Percentiles rank a stretch among this genome's conserved stretches.
These are phyloP conservation scores for Cossypha polioptera DNA, from an alignment of 2,797 vertebrate genomes.

Conservation along the genomic window DNA sequence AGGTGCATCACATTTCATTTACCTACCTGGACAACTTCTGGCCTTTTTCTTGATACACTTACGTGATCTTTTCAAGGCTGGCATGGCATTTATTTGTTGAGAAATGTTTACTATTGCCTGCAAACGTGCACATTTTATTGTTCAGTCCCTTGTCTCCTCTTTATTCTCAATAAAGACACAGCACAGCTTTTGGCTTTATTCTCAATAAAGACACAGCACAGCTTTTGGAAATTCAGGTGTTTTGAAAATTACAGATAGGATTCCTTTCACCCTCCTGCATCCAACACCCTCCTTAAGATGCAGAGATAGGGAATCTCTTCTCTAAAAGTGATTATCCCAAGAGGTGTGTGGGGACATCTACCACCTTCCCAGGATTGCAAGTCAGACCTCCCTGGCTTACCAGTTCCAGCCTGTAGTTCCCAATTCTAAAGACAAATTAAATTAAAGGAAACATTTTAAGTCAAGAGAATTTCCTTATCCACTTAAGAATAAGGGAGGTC, in stretches of 20 bases:
- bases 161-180: background rate
- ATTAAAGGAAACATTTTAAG: background rate
- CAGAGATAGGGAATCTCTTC: fast-evolving
- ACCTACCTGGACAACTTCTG: background rate
- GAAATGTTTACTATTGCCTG: background rate
- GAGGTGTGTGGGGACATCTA: background rate
- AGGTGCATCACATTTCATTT: background rate
- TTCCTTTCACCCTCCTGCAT: background rate
- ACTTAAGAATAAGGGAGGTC: background rate
- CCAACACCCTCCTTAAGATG: background rate
- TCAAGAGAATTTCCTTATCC: background rate
- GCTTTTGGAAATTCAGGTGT: background rate
- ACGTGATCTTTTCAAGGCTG: background rate
- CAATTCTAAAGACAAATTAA: background rate
- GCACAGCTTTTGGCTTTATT: background rate
- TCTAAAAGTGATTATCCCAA: background rate
- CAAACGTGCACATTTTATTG: background rate
- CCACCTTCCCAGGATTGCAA: background rate
- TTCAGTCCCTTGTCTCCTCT: background rate
- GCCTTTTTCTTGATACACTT: background rate
- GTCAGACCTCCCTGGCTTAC: background rate
- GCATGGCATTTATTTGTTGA: background rate
- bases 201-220: background rate
- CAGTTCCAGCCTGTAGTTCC: background rate
- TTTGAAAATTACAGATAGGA: background rate